Evolutionary conservation across 2,888 invertebrate genomes (phyloP), one percentile per base, ranked within the genome.

Genomic region (Pantelozetes paolii): DNA sequence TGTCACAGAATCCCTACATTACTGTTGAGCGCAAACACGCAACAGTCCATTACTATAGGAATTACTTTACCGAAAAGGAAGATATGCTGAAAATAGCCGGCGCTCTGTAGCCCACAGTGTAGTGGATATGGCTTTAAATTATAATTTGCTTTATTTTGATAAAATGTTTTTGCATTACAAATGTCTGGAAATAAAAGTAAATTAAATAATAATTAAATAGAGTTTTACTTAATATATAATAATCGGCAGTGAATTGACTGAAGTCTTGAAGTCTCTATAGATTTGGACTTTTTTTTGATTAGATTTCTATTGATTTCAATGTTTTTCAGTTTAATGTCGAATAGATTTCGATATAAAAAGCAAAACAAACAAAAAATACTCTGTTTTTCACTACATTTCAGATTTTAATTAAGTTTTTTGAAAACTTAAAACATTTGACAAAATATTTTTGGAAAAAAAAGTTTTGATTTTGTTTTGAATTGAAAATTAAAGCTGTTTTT

Each of bases 1-100:
- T 99, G 0, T 94, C 95, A 0, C 95, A 95, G 83, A 99, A 98
- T 84, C 89, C 94, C 0, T 93, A 91, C 82, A 86, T 97, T 79
- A 91, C 91, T 0, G 92, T 90, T 0, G 83, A 89, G 77, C 91
- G 95, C 79, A 99, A 99, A 82, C 86, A 86, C 77, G 91, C 90
- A 15, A 94, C 95, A 80, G 90, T 99, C 62, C 83, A 88, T 76
- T 98, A 97, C 97, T 98, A 90, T 81, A 89, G 87, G 77, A 87
- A 93, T 72, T 98, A 94, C 81, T 97, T 98, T 81, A 87, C 87
- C 76, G 86, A 88, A 0, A 95, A 94, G 81, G 87, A 88, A 79
- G 86, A 88, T 72, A 80, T 93, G 71, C 83, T 93, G 2, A 83
- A 83, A 75, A 89, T 89, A 80, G 83, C 88, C 54, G 89, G 88